Percentiles rank a stretch among this genome's conserved stretches.
These are phyloP conservation scores for Sebastes kiyomatsui DNA, from an alignment of 2,797 vertebrate species.

Conservation along the genomic window DNA sequence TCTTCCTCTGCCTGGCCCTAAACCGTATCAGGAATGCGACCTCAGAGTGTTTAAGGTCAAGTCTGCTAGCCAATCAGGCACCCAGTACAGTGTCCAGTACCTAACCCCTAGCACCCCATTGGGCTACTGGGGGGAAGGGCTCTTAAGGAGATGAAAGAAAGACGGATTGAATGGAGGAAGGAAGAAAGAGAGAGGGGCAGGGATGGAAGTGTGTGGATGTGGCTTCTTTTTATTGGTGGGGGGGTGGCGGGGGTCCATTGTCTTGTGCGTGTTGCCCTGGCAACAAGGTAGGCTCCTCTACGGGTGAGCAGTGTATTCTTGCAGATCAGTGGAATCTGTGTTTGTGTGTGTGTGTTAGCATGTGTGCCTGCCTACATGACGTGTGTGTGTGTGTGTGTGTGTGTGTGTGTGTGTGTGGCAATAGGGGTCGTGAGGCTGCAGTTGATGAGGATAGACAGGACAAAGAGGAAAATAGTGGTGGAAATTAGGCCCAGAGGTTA, in stretches of 20 bases:
- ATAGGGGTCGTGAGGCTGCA: constrained; percentile 2
- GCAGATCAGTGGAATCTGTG: constrained; percentile 43
- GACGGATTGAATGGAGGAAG: constrained; percentile 35
- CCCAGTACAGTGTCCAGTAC: constrained; percentile 48
- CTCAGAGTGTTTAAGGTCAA: constrained; percentile 58
- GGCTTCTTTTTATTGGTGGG: constrained; percentile 41
- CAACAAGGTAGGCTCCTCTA: constrained; percentile 75
- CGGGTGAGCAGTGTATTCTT: constrained; percentile 55
- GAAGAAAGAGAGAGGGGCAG: constrained; percentile 28
- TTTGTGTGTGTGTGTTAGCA: not conserved
- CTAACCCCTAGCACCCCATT: constrained; percentile 21
- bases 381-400: constrained; percentile 14
- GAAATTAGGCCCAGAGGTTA: constrained; percentile 18
- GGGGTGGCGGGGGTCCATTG: constrained; percentile 64
- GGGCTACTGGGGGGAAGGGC: constrained; percentile 47
- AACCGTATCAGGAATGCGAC: constrained; percentile 63
- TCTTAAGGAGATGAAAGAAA: constrained; percentile 59
- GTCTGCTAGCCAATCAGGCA: constrained; percentile 55
- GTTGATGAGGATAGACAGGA: constrained; percentile 47
- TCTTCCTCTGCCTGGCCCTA: constrained; percentile 46
- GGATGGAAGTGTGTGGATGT: constrained; percentile 50
- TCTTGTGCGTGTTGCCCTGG: constrained; percentile 79
- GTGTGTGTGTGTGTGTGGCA: constrained; percentile 1
- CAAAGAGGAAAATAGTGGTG: constrained; percentile 37
- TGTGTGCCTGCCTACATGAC: constrained; percentile 28